Evolutionary conservation across 2,888 invertebrate genomes (phyloP).

Genomic region (Oxyteleia sp.): DNA sequence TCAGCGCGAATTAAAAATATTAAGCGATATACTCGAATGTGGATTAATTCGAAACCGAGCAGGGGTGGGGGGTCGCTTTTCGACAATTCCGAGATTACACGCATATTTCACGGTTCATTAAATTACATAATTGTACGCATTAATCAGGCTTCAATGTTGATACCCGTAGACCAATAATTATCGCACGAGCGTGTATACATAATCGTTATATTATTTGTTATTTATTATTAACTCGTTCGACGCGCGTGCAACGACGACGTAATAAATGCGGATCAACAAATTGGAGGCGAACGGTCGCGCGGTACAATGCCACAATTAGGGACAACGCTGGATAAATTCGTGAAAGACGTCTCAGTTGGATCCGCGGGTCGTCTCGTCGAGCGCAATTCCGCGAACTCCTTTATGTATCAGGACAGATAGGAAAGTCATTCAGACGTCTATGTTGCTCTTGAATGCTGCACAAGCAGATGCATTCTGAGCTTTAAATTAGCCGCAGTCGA

Average conservation of each 20-base stretch:
- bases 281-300: not conserved
- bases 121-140: slow-evolving; percentile 57
- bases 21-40: slow-evolving; percentile 49
- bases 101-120: slow-evolving; percentile 67
- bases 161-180: slow-evolving; percentile 42
- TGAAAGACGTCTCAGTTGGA: slow-evolving; percentile 36
- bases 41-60: slow-evolving; percentile 28
- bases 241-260: not conserved
- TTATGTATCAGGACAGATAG: slow-evolving; percentile 48
- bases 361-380: slow-evolving; percentile 12
- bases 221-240: not conserved
- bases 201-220: not conserved
- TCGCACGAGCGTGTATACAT: slow-evolving; percentile 9
- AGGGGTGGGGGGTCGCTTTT: slow-evolving; percentile 26
- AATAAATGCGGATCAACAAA: not conserved
- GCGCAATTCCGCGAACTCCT: slow-evolving; percentile 51
- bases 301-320: slow-evolving; percentile 16
- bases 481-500: slow-evolving; percentile 52
- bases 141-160: slow-evolving; percentile 48
- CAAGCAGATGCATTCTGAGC: slow-evolving; percentile 44
- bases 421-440: slow-evolving; percentile 51
- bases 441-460: slow-evolving; percentile 27
- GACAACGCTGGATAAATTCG: slow-evolving; percentile 36
- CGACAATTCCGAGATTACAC: slow-evolving; percentile 61
- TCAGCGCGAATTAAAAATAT: slow-evolving; percentile 66